phyloP scores from a whole-genome alignment of 2,113 vertebrate genomes.

The Stictonetta naevosa region DNA sequence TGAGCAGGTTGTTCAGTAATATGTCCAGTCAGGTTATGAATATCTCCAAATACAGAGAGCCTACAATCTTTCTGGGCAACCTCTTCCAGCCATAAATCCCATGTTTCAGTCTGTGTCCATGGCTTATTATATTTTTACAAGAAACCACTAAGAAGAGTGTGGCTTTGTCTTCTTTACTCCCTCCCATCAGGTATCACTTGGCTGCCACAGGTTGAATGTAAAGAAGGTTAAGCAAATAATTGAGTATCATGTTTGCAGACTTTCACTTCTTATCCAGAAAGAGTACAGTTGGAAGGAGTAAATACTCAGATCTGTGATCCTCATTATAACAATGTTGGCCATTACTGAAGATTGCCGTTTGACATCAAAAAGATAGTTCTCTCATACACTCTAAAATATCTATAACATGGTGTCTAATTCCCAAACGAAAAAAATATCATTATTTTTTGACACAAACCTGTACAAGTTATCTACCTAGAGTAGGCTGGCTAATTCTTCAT shows the following conservation, averaged over 20 bases:
- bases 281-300: neutral
- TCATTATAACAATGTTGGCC: neutral
- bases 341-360: neutral
- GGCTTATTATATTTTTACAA: neutral
- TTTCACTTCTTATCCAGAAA: neutral
- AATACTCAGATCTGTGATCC: neutral
- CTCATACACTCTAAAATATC: neutral
- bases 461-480: neutral
- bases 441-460: neutral
- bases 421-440: neutral
- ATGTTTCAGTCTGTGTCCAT: neutral
- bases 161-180: neutral
- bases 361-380: neutral
- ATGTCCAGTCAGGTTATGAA: neutral
- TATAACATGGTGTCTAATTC: neutral
- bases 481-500: neutral
- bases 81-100: neutral
- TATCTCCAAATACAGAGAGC: neutral
- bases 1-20: neutral
- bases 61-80: rapidly evolving
- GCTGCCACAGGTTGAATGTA: neutral
- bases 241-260: neutral
- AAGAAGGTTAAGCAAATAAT: neutral
- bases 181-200: neutral
- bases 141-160: neutral